Evolutionary conservation across 2,888 invertebrate species (phyloP).

Genomic region (Erpobdella octoculata): DNA sequence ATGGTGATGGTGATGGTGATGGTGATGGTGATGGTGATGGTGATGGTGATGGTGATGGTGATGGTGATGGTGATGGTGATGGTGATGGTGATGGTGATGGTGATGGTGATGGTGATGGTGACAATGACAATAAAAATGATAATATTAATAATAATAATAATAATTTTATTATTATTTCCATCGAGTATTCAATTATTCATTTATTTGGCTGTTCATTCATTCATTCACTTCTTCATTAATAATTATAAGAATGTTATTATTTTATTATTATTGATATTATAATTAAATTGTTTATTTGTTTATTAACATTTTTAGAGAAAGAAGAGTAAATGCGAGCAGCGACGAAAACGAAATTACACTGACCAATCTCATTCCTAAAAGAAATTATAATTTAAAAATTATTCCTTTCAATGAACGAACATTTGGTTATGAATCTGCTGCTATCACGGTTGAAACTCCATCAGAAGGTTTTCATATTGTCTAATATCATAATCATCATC

Average conservation of each 20-base stretch:
- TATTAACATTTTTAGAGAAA: constrained; percentile 2
- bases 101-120: constrained; percentile 19
- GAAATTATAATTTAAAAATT: constrained; percentile 16
- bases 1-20: background rate
- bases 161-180: too few species aligned
- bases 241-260: too few species aligned
- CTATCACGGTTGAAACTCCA: background rate
- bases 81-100: constrained; percentile 19
- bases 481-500: background rate
- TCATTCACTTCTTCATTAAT: too few species aligned
- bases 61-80: constrained; percentile 9
- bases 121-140: too few species aligned
- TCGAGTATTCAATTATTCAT: too few species aligned
- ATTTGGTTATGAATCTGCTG: background rate
- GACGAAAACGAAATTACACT: background rate
- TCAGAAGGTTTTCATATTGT: background rate
- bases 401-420: background rate
- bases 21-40: background rate
- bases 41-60: background rate
- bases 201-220: too few species aligned
- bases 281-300: too few species aligned
- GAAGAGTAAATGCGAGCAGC: background rate
- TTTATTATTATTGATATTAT: too few species aligned
- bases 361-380: background rate
- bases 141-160: too few species aligned